Percentiles rank a stretch among this genome's conserved stretches.
Conservation (phyloP, 1,140 invertebrate species). For the Stegodyphus dumicola region DNA sequence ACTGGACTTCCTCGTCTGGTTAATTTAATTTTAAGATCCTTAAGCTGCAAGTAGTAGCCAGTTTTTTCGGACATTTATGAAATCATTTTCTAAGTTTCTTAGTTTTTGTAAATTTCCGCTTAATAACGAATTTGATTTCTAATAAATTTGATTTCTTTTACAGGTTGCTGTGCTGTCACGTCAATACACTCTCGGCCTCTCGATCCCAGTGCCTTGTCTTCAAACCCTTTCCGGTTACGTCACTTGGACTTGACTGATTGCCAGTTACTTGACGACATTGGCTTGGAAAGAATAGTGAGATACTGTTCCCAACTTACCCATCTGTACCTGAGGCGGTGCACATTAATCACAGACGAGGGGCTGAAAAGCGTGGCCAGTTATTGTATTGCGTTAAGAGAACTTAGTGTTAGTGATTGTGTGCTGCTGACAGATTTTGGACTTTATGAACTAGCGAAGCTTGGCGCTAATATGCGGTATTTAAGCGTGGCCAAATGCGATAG, state of each 20-base stretch:
- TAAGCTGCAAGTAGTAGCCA: too few species aligned
- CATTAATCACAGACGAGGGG: slow-evolving; percentile 83
- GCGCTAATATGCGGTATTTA: slow-evolving; percentile 83
- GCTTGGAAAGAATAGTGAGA: slow-evolving; percentile 82
- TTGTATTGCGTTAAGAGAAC: slow-evolving; percentile 82
- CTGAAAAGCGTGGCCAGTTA: slow-evolving; percentile 86
- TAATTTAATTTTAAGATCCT: too few species aligned
- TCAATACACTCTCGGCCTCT: slow-evolving; percentile 34
- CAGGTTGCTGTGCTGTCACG: slow-evolving; percentile 40
- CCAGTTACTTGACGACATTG: slow-evolving; percentile 81
- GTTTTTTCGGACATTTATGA: too few species aligned
- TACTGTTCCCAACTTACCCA: slow-evolving; percentile 88
- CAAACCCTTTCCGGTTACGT: slow-evolving; percentile 23
- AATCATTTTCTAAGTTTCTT: too few species aligned
- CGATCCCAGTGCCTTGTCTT: neutral
- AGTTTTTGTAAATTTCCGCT: too few species aligned
- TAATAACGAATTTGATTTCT: too few species aligned
- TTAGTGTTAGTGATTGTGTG: slow-evolving; percentile 90
- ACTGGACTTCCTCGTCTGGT: too few species aligned
- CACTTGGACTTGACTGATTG: slow-evolving; percentile 89
- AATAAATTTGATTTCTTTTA: neutral
- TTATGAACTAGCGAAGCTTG: slow-evolving; percentile 88
- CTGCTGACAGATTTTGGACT: slow-evolving; percentile 91
- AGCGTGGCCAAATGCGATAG: slow-evolving; percentile 89
- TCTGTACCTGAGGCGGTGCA: slow-evolving; percentile 87